Base-by-base conservation (phyloP, 2,113 vertebrate genomes). In the Anolis carolinensis region DNA sequence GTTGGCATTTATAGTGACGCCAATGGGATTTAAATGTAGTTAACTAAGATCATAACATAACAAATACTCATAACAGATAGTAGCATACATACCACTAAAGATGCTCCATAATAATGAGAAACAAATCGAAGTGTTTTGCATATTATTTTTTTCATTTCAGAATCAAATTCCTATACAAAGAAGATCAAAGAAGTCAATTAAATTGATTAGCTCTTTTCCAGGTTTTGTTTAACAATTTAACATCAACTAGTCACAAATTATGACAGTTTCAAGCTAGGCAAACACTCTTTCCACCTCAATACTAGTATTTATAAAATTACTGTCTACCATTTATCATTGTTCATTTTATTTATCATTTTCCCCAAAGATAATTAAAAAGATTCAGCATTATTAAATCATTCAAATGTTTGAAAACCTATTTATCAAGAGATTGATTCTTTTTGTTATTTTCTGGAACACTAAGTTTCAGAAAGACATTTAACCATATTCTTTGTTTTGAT, bases 61-160 rank as follows among this genome's bases (percentile, higher is more conserved):
- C 39, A 44, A 4, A 44, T 52, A 20, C 75, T 82, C 71, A 83
- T 48, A 67, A 93, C 71, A 2, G 82, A n/a, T 93, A 82, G 30
- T 68, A 88, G 85, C 7, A 88, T 89, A 96, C 98, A 94, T 92
- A 99, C 99, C 93, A 98, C 96, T 70, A 99, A 93, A 23, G 98
- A 99, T 52, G 98, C 98, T 92, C 97, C 98, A 4, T 97, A 97
- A 89, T 97, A 98, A 95, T 99, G 99, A 9, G 98, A 97, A 86
- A 98, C 79, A 92, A 99, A 99, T 79, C 98, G 98, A 85, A 99
- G 95, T 0, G 98, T 98, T 96, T 98, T 99, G 95, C 97, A 97
- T 85, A 99, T 96, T 80, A 97, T 95, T 94, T 98, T 99, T 93
- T 94, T 98, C 91, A 97, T 97, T 92, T 99, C 98, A 55, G 98